phyloP scores from a whole-genome alignment of 2,888 invertebrate species.

The Pandemis cinnamomeana region DNA sequence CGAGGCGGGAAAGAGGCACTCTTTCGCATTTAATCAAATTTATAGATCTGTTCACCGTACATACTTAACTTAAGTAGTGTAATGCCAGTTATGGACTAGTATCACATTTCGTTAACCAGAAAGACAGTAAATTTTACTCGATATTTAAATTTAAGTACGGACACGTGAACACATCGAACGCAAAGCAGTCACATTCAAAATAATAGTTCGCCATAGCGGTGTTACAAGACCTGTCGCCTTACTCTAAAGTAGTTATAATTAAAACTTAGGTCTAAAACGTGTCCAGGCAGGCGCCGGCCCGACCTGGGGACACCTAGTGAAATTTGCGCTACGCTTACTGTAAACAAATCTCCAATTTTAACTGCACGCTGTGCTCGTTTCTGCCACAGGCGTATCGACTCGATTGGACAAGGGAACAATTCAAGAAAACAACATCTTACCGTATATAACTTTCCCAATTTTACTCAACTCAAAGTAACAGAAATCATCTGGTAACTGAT shows the following conservation, averaged over 20 bases:
- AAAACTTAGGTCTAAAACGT: slow-evolving; percentile 65
- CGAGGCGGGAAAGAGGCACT: slow-evolving; percentile 27
- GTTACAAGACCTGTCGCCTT: slow-evolving; percentile 78
- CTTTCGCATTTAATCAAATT: slow-evolving; percentile 21
- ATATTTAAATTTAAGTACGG: slow-evolving; percentile 35
- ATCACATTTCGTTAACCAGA: slow-evolving; percentile 32
- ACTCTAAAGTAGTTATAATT: slow-evolving; percentile 72
- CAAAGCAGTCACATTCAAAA: slow-evolving; percentile 57
- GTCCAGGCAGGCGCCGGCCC: slow-evolving; percentile 51
- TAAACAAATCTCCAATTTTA: slow-evolving; percentile 61
- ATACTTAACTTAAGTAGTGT: slow-evolving; percentile 33
- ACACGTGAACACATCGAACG: slow-evolving; percentile 65
- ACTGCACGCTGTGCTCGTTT: slow-evolving; percentile 56
- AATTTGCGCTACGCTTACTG: slow-evolving; percentile 71
- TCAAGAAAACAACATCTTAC: slow-evolving; percentile 79
- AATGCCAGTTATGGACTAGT: slow-evolving; percentile 18
- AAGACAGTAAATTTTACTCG: slow-evolving; percentile 19
- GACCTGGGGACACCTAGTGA: slow-evolving; percentile 56
- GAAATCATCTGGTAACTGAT: slow-evolving; percentile 80
- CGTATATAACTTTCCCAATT: slow-evolving; percentile 74
- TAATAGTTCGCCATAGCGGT: slow-evolving; percentile 72
- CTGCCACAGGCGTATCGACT: slow-evolving; percentile 51
- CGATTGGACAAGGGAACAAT: slow-evolving; percentile 67
- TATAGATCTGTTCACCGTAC: slow-evolving; percentile 35
- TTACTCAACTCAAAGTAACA: slow-evolving; percentile 82